A percentile compares a stretch with the other conserved stretches of the same genome.
Conservation (phyloP, 1,140 invertebrate species). For the Microplitis demolitor region DNA sequence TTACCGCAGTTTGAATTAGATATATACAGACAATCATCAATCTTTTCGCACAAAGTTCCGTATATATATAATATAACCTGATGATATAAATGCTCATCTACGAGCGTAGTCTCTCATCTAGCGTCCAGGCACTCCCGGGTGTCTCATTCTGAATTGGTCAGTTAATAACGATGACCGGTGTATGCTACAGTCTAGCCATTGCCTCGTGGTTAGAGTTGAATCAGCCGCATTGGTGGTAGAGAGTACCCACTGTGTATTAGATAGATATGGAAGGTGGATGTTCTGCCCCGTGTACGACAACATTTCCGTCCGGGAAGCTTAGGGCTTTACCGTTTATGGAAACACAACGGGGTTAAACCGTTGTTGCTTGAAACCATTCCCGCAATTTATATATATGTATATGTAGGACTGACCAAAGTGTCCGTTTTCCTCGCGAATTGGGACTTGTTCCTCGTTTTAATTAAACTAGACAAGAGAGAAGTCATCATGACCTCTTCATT, state of each 20-base stretch:
- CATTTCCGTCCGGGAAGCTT: constrained; percentile 11
- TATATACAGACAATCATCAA: constrained; percentile 11
- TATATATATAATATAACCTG: not conserved
- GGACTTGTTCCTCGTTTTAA: constrained; percentile 57
- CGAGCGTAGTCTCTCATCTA: not conserved
- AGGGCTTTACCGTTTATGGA: constrained; percentile 22
- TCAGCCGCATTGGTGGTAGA: constrained; percentile 30
- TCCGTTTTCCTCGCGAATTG: constrained; percentile 27
- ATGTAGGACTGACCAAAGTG: constrained; percentile 3
- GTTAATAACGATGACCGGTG: constrained; percentile 50
- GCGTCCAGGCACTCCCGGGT: constrained; percentile 45
- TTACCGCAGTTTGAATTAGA: not conserved
- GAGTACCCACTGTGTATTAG: not conserved
- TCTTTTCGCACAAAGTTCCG: constrained; percentile 13
- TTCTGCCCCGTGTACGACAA: constrained; percentile 27
- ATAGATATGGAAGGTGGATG: not conserved
- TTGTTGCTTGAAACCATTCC: constrained; percentile 13
- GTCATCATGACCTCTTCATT: constrained; percentile 4
- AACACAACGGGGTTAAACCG: constrained; percentile 25
- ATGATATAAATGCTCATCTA: not conserved
- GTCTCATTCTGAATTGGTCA: constrained; percentile 57
- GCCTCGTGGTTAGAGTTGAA: too few relatives aligned
- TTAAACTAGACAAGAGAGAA: constrained; percentile 40
- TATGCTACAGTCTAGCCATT: constrained; percentile 36
- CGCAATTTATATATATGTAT: not conserved